Evolutionary conservation across 2,797 vertebrate species (phyloP).

Genomic region (Sebastolobus alascanus): DNA sequence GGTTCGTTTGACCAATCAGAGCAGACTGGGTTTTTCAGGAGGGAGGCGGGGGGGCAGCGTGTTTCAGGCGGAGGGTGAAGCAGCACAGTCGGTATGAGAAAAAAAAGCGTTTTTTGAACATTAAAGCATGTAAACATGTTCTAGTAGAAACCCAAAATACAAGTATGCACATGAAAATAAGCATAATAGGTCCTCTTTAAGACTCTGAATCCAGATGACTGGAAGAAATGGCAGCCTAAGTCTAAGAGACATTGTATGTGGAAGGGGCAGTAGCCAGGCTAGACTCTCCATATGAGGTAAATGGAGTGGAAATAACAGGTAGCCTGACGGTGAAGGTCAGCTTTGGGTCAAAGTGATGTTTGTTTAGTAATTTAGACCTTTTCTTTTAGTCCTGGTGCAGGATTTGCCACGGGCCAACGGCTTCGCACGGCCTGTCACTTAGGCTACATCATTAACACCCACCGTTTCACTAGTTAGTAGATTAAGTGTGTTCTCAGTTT

Average conservation of each 20-base stretch:
- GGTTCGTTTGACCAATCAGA: too few species aligned
- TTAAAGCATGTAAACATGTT: not conserved
- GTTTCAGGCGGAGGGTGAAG: too few species aligned
- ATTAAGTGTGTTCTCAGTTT: slow-evolving; percentile 7
- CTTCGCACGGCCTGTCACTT: not conserved
- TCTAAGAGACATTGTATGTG: not conserved
- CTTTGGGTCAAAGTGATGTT: slow-evolving; percentile 1
- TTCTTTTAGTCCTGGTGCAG: not conserved
- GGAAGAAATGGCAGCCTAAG: slow-evolving; percentile 3
- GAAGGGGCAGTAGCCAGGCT: not conserved
- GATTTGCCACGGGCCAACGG: not conserved
- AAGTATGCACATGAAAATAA: not conserved
- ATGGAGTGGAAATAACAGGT: slow-evolving; percentile 30
- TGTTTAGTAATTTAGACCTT: slow-evolving; percentile 11
- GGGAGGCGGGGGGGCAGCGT: too few species aligned
- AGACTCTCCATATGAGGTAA: slow-evolving; percentile 10
- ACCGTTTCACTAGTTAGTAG: not conserved
- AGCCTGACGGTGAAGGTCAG: slow-evolving; percentile 6
- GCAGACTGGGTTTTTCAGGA: too few species aligned
- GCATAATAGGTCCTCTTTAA: not conserved
- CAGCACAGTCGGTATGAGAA: not conserved
- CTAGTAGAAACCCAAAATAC: too few species aligned
- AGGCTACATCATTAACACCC: not conserved
- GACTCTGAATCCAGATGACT: not conserved
- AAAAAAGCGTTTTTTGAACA: not conserved